A percentile compares a stretch with the other conserved stretches of the same genome.
Evolutionary conservation across 2,888 invertebrate species (phyloP).

Genomic region (Fabriciana adippe): DNA sequence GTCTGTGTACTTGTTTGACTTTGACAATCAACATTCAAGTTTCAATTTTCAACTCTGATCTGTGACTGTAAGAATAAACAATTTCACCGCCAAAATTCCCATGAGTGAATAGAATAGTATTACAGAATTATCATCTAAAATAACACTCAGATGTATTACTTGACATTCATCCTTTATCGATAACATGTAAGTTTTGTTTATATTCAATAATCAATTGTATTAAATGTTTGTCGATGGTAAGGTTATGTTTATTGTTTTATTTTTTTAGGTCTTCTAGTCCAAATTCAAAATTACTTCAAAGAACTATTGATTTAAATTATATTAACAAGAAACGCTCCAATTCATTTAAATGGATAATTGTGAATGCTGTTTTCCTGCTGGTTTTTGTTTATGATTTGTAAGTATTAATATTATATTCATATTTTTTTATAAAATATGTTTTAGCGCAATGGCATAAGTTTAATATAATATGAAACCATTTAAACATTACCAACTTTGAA

Average conservation of each 20-base stretch:
- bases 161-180: background rate
- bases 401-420: slow-evolving; percentile 48
- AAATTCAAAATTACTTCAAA: slow-evolving; percentile 74
- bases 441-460: too few species aligned
- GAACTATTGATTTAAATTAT: slow-evolving; percentile 78
- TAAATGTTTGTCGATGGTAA: background rate
- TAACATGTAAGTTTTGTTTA: slow-evolving; percentile 9
- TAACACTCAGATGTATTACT: background rate
- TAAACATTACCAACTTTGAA: too few species aligned
- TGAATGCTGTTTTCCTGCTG: slow-evolving; percentile 80
- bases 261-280: slow-evolving; percentile 58
- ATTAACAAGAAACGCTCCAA: slow-evolving; percentile 73
- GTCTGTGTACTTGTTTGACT: too few species aligned
- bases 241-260: slow-evolving; percentile 22
- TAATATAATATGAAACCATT: too few species aligned
- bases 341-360: slow-evolving; percentile 82
- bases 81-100: too few species aligned
- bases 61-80: too few species aligned
- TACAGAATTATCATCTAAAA: too few species aligned
- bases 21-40: too few species aligned
- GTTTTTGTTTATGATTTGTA: slow-evolving; percentile 84
- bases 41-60: too few species aligned
- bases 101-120: too few species aligned
- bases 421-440: background rate
- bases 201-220: background rate